Evolutionary conservation across 2,797 vertebrate species (phyloP).

Genomic region (Chelon labrosus): DNA sequence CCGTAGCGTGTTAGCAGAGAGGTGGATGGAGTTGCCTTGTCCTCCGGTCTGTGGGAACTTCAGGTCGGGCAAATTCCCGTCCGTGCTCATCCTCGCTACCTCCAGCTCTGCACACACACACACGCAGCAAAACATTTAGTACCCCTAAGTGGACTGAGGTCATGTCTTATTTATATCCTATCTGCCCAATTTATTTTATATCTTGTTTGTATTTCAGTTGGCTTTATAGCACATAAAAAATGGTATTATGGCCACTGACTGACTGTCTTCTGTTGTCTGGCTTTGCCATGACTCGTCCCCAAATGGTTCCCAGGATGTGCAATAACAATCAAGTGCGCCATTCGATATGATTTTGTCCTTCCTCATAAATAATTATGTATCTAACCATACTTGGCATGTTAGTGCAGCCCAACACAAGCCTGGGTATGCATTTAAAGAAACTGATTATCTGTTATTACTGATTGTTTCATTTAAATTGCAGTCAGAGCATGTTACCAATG

Average conservation of each 20-base stretch:
- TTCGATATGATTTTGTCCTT: too few relatives aligned
- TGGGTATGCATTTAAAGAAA: background rate
- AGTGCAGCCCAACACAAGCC: background rate
- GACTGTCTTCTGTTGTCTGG: too few relatives aligned
- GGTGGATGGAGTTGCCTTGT: slow-evolving; percentile 93
- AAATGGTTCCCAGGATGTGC: too few relatives aligned
- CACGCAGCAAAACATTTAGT: too few relatives aligned
- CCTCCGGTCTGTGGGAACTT: slow-evolving; percentile 94
- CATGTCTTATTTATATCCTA: too few relatives aligned
- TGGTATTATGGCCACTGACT: too few relatives aligned
- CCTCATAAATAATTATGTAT: background rate
- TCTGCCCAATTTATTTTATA: too few relatives aligned
- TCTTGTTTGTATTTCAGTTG: too few relatives aligned
- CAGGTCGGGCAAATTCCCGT: slow-evolving; percentile 95
- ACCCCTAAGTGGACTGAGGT: too few relatives aligned
- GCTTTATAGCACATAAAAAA: too few relatives aligned
- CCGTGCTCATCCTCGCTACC: slow-evolving; percentile 97
- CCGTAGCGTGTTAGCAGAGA: slow-evolving; percentile 96
- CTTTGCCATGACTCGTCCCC: too few relatives aligned
- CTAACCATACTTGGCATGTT: background rate
- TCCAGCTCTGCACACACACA: slow-evolving; percentile 89
- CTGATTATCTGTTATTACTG: background rate
- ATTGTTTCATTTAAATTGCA: background rate
- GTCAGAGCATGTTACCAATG: background rate
- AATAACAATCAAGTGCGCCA: too few relatives aligned